Evolutionary conservation across 2,113 vertebrate genomes (phyloP), one percentile per base, ranked within the genome.

Genomic region (Peromyscus leucopus): DNA sequence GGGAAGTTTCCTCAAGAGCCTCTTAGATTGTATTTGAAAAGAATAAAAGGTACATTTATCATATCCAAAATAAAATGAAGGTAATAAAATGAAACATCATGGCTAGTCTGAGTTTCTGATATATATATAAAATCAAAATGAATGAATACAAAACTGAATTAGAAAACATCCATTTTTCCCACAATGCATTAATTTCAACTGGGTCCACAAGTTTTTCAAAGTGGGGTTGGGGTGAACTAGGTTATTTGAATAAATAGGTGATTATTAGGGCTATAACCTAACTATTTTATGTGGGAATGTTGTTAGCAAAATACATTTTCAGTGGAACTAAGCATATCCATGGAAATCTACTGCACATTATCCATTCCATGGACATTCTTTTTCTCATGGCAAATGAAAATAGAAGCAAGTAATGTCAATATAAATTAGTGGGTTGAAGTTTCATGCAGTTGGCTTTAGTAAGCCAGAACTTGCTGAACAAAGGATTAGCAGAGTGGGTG

Each of bases 321-420:
- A 89, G 79, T 69, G 26, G 55, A 65, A 33, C 48, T 87, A 91
- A 94, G 51, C 26, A 55, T 33, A 48, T 61, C 55, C 22, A 48
- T 12, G 89, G 57, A 95, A 95, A 90, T 75, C 21, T 65, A 93
- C 78, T 55, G 7, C 67, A 51, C 19, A 72, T 57, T 48, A 89
- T 86, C 91, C n/a, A 78, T 86, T 69, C 71, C 24, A 69, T 1
- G 26, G 61, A 7, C 8, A 80, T 36, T 91, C 26, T 91, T 93
- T 95, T 95, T 67, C 67, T 96, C 72, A 22, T 17, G 61, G 95
- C 95, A 90, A 88, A 55, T 94, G 39, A 95, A 93, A 92, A 91
- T 84, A 92, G 67, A 90, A 94, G 1, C 75, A 61, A 2, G 1
- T 78, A 89, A 59, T 48, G n/a, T 1, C 28, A 72, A 7, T 59